Percentiles rank a stretch among this genome's conserved stretches.
These are phyloP conservation scores for Colius striatus DNA, from an alignment of 2,113 vertebrate genomes.

Conservation along the genomic window DNA sequence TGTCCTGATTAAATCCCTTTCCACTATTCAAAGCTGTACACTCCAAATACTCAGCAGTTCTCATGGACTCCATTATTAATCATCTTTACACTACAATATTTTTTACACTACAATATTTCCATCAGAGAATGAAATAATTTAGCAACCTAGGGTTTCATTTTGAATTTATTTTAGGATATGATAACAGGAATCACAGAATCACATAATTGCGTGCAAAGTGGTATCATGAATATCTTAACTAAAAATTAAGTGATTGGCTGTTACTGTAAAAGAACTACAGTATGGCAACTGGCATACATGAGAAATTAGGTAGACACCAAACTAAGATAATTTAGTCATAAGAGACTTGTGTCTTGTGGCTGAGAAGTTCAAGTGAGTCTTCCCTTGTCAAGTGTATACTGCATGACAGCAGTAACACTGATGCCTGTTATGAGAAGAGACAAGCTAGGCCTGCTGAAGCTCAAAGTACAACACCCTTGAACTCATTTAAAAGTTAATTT, in stretches of 20 bases:
- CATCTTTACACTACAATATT: not conserved
- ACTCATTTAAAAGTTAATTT: not conserved
- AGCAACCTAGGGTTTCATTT: not conserved
- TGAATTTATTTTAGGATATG: not conserved
- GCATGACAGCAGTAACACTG: not conserved
- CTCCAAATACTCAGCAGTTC: not conserved
- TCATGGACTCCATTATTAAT: not conserved
- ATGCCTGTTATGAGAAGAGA: rapidly evolving
- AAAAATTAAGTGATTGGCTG: not conserved
- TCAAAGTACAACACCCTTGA: not conserved
- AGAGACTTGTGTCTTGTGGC: not conserved
- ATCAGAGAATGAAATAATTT: not conserved
- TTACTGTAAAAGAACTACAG: not conserved
- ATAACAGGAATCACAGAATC: not conserved
- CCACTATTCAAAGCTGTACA: not conserved
- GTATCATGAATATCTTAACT: not conserved
- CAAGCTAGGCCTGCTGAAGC: not conserved
- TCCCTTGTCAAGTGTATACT: not conserved
- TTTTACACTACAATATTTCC: not conserved
- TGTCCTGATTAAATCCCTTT: not conserved
- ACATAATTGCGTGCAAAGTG: not conserved
- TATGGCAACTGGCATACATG: not conserved
- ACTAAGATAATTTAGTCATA: not conserved
- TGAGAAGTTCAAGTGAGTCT: not conserved
- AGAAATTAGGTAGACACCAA: not conserved